Conservation (phyloP, 2,888 invertebrate genomes). For the Drosophila meridiana region DNA sequence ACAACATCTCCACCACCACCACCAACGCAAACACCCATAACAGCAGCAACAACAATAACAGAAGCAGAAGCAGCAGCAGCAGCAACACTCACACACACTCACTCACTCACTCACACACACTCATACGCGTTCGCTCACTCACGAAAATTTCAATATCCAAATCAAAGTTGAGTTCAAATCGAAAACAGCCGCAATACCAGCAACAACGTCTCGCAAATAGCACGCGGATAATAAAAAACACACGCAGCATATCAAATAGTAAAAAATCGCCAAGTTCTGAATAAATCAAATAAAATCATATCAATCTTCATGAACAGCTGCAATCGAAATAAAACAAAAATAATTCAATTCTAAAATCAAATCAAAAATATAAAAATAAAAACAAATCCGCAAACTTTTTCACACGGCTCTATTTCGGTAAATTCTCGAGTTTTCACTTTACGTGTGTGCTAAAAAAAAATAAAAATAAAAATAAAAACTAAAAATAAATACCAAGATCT, state of each 20-base stretch:
- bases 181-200: conserved; percentile 83
- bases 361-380: neutral
- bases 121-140: conserved; percentile 62
- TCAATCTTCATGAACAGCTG: conserved; percentile 21
- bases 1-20: conserved; percentile 51
- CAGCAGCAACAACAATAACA: conserved; percentile 46
- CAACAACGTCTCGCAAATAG: conserved; percentile 81
- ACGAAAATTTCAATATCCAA: conserved; percentile 82
- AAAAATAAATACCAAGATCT: conserved; percentile 17
- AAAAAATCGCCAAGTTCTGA: conserved; percentile 39
- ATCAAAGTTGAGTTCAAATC: conserved; percentile 84
- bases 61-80: conserved; percentile 54
- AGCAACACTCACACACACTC: conserved; percentile 40
- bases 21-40: conserved; percentile 59
- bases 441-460: conserved; percentile 34
- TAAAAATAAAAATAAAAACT: neutral
- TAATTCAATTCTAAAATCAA: conserved; percentile 2
- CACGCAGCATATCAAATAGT: conserved; percentile 64
- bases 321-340: conserved; percentile 16
- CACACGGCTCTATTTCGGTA: conserved; percentile 36
- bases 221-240: conserved; percentile 76
- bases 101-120: conserved; percentile 30
- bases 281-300: conserved; percentile 17
- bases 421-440: conserved; percentile 42
- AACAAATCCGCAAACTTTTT: conserved; percentile 34